Percentiles rank a stretch among this genome's conserved stretches.
Conservation (phyloP, 2,113 vertebrate species). For the Gambusia holbrooki region DNA sequence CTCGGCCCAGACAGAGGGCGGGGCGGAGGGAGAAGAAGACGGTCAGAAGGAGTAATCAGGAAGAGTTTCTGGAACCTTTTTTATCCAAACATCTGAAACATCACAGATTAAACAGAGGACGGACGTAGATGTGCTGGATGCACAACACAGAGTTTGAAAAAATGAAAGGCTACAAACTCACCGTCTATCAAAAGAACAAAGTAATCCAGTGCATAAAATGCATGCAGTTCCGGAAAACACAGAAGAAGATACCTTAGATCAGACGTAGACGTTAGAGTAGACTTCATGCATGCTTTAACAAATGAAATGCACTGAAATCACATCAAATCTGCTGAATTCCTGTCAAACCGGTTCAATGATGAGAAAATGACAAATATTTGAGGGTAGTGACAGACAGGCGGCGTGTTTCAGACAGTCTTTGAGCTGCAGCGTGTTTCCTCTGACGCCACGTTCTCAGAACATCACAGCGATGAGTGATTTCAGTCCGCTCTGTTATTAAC, state of each 20-base stretch:
- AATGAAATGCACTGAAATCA: constrained; percentile 24
- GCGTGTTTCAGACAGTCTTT: neutral
- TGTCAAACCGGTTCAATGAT: neutral
- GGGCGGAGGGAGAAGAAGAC: constrained; percentile 31
- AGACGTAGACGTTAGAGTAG: constrained; percentile 50
- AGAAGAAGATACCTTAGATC: constrained; percentile 35
- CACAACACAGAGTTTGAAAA: constrained; percentile 34
- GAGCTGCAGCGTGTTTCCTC: constrained; percentile 12
- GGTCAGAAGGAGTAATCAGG: constrained; percentile 39
- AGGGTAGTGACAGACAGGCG: constrained; percentile 5
- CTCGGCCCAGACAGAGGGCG: constrained; percentile 39
- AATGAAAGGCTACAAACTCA: constrained; percentile 1
- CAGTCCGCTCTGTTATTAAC: constrained; percentile 51
- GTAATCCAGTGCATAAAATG: constrained; percentile 44
- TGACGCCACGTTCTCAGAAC: constrained; percentile 46
- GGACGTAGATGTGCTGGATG: constrained; percentile 15
- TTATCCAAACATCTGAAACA: constrained; percentile 26
- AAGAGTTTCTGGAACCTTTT: constrained; percentile 9
- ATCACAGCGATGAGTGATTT: constrained; percentile 48
- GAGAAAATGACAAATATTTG: neutral
- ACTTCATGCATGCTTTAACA: constrained; percentile 53
- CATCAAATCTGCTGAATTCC: constrained; percentile 13
- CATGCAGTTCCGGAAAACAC: constrained; percentile 70
- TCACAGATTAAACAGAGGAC: constrained; percentile 30
- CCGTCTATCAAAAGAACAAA: constrained; percentile 42